Percentiles rank a stretch among this genome's conserved stretches.
These are phyloP conservation scores for Aleiodes leptofemur DNA, from an alignment of 2,888 invertebrate species.

Conservation along the genomic window DNA sequence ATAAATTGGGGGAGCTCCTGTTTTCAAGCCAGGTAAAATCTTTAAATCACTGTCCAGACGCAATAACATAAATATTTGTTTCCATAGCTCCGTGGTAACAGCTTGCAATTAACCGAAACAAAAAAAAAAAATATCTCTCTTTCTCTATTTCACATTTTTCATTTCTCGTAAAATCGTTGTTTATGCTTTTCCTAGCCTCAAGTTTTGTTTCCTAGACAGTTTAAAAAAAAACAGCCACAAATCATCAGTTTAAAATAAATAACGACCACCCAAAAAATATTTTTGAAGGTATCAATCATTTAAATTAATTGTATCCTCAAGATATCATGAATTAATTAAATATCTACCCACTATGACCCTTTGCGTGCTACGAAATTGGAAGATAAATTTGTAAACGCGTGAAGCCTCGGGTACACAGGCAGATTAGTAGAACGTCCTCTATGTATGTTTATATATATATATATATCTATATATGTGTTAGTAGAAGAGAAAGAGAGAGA, in stretches of 20 bases:
- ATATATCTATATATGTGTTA: too few relatives aligned
- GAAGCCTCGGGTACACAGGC: constrained; percentile 9
- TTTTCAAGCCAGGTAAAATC: constrained; percentile 24
- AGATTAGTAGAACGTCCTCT: constrained; percentile 36
- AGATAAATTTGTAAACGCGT: constrained; percentile 52
- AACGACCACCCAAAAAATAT: constrained; percentile 9
- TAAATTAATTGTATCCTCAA: constrained; percentile 37
- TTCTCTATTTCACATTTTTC: not conserved
- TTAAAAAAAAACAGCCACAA: not conserved
- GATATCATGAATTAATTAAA: too few relatives aligned
- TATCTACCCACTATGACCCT: not conserved
- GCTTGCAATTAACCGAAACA: constrained; percentile 17
- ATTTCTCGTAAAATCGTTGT: constrained; percentile 8
- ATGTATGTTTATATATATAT: not conserved
- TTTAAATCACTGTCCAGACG: constrained; percentile 27
- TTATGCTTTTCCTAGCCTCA: not conserved
- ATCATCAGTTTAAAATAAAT: not conserved
- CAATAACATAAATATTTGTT: constrained; percentile 36
- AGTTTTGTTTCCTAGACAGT: not conserved
- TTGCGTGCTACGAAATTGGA: constrained; percentile 10
- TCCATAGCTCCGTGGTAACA: not conserved
- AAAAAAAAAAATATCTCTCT: not conserved
- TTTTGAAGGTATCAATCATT: constrained; percentile 10
- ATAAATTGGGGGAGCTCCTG: constrained; percentile 25
- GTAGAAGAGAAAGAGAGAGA: too few relatives aligned